These are phyloP conservation scores for Myodes glareolus DNA, from an alignment of 2,113 vertebrate species.

Conservation along the genomic window DNA sequence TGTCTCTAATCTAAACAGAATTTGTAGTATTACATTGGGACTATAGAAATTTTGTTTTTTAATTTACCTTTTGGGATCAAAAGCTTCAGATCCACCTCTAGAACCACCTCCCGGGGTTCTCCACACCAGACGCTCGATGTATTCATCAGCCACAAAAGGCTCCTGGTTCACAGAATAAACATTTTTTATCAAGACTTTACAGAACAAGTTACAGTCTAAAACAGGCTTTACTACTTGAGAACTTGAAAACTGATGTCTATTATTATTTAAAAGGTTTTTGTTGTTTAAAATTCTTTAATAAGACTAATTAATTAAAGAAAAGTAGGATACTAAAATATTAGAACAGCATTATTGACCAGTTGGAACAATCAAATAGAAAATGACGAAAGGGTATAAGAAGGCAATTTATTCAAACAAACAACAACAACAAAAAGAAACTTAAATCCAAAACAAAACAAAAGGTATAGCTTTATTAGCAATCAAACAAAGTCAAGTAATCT, in stretches of 20 bases:
- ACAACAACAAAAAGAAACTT: too few species aligned
- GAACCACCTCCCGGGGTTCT: constrained; percentile 98
- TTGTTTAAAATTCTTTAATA: constrained; percentile 9
- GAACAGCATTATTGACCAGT: not conserved
- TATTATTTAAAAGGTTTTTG: not conserved
- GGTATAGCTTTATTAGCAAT: not conserved
- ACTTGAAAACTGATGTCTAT: constrained; percentile 48
- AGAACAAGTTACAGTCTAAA: constrained; percentile 70
- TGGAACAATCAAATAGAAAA: constrained; percentile 38
- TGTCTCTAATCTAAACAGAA: constrained; percentile 19
- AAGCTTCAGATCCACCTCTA: constrained; percentile 96
- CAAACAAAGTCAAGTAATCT: not conserved
- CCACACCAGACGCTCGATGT: constrained; percentile 98
- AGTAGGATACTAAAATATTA: not conserved
- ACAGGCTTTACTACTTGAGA: constrained; percentile 5
- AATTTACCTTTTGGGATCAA: constrained; percentile 97
- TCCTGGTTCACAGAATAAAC: constrained; percentile 90
- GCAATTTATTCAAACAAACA: constrained; percentile 19
- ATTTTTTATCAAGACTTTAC: constrained; percentile 68
- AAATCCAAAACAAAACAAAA: not conserved
- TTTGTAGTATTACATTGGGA: not conserved
- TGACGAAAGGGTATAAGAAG: not conserved
- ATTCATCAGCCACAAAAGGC: constrained; percentile 99
- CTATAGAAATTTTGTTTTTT: constrained; percentile 24
- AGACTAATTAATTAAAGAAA: constrained; percentile 42